Conservation (phyloP, 2,888 invertebrate genomes). For the Galerucella calmariensis region DNA sequence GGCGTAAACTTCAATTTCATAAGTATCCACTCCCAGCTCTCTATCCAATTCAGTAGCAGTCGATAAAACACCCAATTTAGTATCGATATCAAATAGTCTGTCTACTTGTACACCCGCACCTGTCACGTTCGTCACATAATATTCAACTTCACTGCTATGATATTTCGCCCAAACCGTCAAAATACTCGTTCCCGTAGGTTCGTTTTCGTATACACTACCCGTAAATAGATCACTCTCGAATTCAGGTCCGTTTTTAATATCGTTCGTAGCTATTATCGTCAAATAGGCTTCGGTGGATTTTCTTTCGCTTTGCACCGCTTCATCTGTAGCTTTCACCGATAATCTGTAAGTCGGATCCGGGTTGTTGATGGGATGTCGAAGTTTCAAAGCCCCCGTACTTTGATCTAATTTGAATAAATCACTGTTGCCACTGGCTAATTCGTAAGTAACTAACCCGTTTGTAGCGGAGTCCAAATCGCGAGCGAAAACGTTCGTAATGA, state of each 20-base stretch:
- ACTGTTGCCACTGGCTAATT: conserved; percentile 80
- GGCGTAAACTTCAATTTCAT: conserved; percentile 87
- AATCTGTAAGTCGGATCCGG: conserved; percentile 83
- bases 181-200: conserved; percentile 86
- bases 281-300: conserved; percentile 89
- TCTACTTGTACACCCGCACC: conserved; percentile 82
- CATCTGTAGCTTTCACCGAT: conserved; percentile 89
- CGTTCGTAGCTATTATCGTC: conserved; percentile 78
- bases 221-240: conserved; percentile 75
- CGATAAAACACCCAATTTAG: conserved; percentile 86
- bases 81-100: conserved; percentile 91
- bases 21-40: conserved; percentile 83
- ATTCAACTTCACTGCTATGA: conserved; percentile 79
- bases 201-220: conserved; percentile 89
- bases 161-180: conserved; percentile 81
- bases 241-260: conserved; percentile 69
- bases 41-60: conserved; percentile 86
- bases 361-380: conserved; percentile 71
- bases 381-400: conserved; percentile 78
- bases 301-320: conserved; percentile 88
- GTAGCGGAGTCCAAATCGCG: conserved; percentile 90
- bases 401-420: conserved; percentile 86
- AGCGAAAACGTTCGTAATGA: conserved; percentile 84
- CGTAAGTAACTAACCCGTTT: conserved; percentile 92
- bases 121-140: conserved; percentile 90